Evolutionary conservation across 2,888 invertebrate genomes (phyloP).

Genomic region (Calameuta idolon): DNA sequence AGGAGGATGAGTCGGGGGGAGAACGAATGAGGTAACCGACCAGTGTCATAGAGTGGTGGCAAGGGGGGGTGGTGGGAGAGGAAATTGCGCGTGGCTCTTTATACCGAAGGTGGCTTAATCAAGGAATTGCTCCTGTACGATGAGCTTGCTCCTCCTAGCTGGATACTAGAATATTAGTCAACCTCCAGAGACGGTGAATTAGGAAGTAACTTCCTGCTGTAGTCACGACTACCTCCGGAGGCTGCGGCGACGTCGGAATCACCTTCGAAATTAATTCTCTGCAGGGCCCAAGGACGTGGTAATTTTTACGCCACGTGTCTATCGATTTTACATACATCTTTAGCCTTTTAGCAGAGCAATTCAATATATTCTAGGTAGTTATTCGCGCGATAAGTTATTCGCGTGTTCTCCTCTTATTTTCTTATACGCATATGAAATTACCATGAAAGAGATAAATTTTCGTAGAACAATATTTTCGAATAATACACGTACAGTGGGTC

Average conservation of each 20-base stretch:
- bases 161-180: background rate
- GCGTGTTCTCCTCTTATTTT: no score
- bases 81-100: background rate
- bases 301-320: no score
- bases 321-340: no score
- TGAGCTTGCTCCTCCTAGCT: background rate
- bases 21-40: background rate
- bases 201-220: background rate
- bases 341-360: no score
- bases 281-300: no score
- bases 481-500: no score
- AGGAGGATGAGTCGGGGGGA: background rate
- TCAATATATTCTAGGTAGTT: no score
- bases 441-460: no score
- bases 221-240: background rate
- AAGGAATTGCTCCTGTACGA: background rate
- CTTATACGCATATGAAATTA: no score
- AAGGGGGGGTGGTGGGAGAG: background rate
- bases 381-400: no score
- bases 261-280: background rate
- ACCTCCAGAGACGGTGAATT: constrained; percentile 1
- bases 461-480: no score
- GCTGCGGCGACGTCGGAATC: background rate
- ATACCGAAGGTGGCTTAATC: background rate
- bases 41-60: no score